Evolutionary conservation across 2,113 vertebrate genomes (phyloP), one percentile per base, ranked within the genome.

Genomic region (Todiramphus chloris): DNA sequence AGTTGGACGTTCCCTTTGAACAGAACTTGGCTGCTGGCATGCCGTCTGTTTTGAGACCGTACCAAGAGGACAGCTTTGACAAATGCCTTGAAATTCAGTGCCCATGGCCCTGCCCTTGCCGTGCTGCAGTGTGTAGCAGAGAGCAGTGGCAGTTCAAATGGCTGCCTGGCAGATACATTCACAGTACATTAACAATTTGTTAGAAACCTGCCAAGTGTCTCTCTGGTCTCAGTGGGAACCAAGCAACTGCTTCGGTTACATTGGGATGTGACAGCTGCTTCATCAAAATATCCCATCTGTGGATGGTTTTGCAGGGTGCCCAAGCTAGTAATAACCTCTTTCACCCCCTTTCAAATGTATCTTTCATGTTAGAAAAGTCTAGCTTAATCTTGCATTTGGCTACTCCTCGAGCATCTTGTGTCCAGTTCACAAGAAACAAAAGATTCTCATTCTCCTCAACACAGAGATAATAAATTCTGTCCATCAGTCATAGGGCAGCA

Each of bases 211-310:
- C 91, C 96, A 96, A 96, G 78, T 46, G 80, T 91, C 84, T 94
- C 81, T 95, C 77, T 92, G 77, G 69, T 94, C 94, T 94, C 91
- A 91, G 83, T 68, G 37, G 94, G 93, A 95, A 84, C 44, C 39
- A 92, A 93, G 73, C 50, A 95, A 95, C 66, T 92, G 91, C 83
- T 93, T 91, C 37, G 44, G 89, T 25, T 95, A 68, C 90, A 75
- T 89, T 96, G 90, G 86, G 79, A 91, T 69, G 43, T 89, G 89
- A 83, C 94, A 97, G 93, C 58, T 93, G 94, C 87, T 83, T 82
- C 90, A 91, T 92, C 86, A 96, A 93, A 95, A 87, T 85, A 96
- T 76, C 84, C 92, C 92, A 96, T 93, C 93, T 96, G 96, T 93
- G 76, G 77, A 82, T 25, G 73, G 66, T 90, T 95, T 62, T 93